Evolutionary conservation across 2,888 invertebrate genomes (phyloP), one percentile per base, ranked within the genome.

Genomic region (Pheosia tremula): DNA sequence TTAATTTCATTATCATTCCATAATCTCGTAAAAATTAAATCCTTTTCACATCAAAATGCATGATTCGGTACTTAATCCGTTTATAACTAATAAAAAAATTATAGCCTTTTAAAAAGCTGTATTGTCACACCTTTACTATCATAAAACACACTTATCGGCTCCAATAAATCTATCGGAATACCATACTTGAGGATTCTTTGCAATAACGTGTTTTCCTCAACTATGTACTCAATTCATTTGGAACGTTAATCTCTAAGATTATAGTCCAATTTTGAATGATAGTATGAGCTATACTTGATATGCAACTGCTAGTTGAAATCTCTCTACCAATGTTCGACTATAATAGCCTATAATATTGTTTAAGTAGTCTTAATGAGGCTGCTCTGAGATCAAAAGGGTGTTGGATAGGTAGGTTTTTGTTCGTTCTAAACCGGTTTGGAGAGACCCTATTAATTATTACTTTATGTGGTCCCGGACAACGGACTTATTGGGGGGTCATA

Each of bases 271-370:
- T 47, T 47, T n/a, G 11, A 47, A 47, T 47, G 47, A 47, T 5
- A 47, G n/a, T 5, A n/a, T 47, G 11, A 11, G 24, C n/a, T n/a
- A 47, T 11, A n/a, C 11, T 47, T 47, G 5, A 11, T 56, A 10
- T 59, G 62, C 63, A 60, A 63, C 59, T 56, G 11, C 49, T 60
- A 65, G 70, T 67, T 64, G 63, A 64, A 66, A 57, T 61, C 47
- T 63, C 56, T 58, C 57, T 63, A 58, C 66, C 67, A 67, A 71
- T 81, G 81, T 80, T 85, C 84, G 83, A 85, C 84, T 86, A 84
- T 89, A 89, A 91, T 87, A 80, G 81, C 71, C 84, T 78, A 79
- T 87, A 87, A 90, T 86, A 86, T 81, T 85, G 82, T 86, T 83
- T 85, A 88, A 88, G 86, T 87, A 87, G 85, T 70, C 77, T 78